Percentiles rank a stretch among this genome's conserved stretches.
These are phyloP conservation scores for Andrena camellia DNA, from an alignment of 2,888 invertebrate genomes.

Conservation along the genomic window DNA sequence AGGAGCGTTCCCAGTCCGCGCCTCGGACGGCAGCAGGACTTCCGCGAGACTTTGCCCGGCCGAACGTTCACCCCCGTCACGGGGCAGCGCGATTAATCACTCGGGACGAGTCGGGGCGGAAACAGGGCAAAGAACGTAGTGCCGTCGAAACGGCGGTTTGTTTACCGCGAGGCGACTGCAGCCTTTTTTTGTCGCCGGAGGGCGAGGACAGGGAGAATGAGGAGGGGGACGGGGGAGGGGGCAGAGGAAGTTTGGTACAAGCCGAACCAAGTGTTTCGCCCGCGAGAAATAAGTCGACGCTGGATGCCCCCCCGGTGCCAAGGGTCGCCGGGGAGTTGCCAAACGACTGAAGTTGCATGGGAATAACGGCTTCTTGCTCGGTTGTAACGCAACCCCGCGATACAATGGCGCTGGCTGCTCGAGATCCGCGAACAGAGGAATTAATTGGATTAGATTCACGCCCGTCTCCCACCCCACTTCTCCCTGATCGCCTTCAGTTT, in stretches of 20 bases:
- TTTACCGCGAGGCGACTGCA: conserved; percentile 28
- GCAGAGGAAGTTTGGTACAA: conserved; percentile 20
- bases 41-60: neutral
- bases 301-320: conserved; percentile 45
- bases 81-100: conserved; percentile 40
- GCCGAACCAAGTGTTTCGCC: conserved; percentile 45
- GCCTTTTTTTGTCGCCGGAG: conserved; percentile 13
- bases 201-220: neutral
- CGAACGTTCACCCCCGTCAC: neutral
- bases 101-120: neutral
- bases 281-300: conserved; percentile 56
- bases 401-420: neutral
- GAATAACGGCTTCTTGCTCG: conserved; percentile 52
- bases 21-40: conserved; percentile 26
- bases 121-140: neutral
- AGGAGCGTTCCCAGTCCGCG: neutral
- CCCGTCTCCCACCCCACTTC: neutral
- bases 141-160: conserved; percentile 25
- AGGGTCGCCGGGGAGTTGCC: conserved; percentile 54
- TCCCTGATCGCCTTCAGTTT: conserved; percentile 7
- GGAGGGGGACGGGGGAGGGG: neutral
- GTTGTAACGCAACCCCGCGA: neutral
- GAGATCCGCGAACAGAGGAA: conserved; percentile 15
- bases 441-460: conserved; percentile 44
- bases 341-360: conserved; percentile 62